These are phyloP conservation scores for Silurus meridionalis DNA, from an alignment of 2,113 vertebrate species.

Conservation along the genomic window DNA sequence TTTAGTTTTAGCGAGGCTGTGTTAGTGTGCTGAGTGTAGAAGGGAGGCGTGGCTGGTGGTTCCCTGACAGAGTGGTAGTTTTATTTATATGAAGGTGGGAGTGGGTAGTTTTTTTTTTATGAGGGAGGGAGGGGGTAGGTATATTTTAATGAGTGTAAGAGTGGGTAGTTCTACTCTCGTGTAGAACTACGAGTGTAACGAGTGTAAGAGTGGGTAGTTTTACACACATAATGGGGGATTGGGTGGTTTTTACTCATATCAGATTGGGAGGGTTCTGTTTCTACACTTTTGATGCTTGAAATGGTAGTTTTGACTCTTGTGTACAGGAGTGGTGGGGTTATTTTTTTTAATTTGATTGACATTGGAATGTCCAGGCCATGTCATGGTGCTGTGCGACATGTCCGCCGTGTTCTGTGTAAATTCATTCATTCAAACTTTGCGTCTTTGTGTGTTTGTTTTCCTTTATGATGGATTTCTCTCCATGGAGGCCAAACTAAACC, in stretches of 20 bases:
- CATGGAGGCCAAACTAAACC: conserved; percentile 9
- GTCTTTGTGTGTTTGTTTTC: neutral
- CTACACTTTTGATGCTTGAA: too few relatives aligned
- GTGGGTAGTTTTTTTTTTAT: neutral
- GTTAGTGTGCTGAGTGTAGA: too few relatives aligned
- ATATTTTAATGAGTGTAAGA: neutral
- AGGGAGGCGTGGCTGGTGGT: too few relatives aligned
- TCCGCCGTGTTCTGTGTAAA: neutral
- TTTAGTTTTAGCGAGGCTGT: too few relatives aligned
- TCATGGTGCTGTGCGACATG: neutral
- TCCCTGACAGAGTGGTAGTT: neutral
- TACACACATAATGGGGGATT: neutral
- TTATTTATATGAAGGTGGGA: neutral
- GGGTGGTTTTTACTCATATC: neutral
- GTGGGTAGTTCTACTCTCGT: too few relatives aligned
- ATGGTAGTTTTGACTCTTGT: neutral
- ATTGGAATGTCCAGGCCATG: neutral
- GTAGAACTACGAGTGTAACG: too few relatives aligned
- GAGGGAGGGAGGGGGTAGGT: too few relatives aligned
- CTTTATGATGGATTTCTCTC: neutral
- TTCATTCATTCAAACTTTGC: neutral
- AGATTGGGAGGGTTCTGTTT: too few relatives aligned
- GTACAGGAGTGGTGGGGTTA: neutral
- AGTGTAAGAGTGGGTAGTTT: too few relatives aligned
- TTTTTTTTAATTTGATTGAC: neutral